phyloP scores from a whole-genome alignment of 2,113 vertebrate genomes.

The Grammatotria lemairii region DNA sequence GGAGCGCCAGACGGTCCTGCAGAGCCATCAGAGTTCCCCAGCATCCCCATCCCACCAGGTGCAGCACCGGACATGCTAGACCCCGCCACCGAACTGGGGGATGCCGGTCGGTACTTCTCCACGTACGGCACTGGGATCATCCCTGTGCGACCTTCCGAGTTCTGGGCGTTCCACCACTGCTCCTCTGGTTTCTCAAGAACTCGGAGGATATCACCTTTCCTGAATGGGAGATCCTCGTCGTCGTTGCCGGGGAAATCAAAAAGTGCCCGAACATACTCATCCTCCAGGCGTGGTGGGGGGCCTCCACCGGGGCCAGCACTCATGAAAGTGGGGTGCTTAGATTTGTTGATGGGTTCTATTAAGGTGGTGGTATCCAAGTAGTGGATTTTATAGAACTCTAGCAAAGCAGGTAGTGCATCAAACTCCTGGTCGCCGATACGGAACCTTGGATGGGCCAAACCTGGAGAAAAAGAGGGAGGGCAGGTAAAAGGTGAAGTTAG shows the following conservation, averaged over 20 bases:
- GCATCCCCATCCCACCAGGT: constrained; percentile 30
- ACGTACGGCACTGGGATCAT: constrained; percentile 99
- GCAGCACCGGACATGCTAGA: constrained; percentile 1
- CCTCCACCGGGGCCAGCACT: constrained; percentile 43
- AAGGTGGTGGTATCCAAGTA: constrained; percentile 99
- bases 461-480: constrained; percentile 50
- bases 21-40: constrained; percentile 86
- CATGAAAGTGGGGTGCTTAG: constrained; percentile 78
- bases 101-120: constrained; percentile 90
- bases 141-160: constrained; percentile 87
- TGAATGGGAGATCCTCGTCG: constrained; percentile 97
- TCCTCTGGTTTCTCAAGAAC: constrained; percentile 98
- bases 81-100: constrained; percentile 67
- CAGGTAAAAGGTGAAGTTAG: not conserved
- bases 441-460: constrained; percentile 79
- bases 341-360: constrained; percentile 91
- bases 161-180: constrained; percentile 99
- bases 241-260: constrained; percentile 98
- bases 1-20: constrained; percentile 72
- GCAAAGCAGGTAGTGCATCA: constrained; percentile 88
- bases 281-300: constrained; percentile 82
- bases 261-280: constrained; percentile 91
- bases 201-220: constrained; percentile 91
- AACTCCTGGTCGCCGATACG: constrained; percentile 99
- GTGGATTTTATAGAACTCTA: constrained; percentile 99